Evolutionary conservation across 1,140 invertebrate genomes (phyloP).

Genomic region (Drosophila fuyamai): DNA sequence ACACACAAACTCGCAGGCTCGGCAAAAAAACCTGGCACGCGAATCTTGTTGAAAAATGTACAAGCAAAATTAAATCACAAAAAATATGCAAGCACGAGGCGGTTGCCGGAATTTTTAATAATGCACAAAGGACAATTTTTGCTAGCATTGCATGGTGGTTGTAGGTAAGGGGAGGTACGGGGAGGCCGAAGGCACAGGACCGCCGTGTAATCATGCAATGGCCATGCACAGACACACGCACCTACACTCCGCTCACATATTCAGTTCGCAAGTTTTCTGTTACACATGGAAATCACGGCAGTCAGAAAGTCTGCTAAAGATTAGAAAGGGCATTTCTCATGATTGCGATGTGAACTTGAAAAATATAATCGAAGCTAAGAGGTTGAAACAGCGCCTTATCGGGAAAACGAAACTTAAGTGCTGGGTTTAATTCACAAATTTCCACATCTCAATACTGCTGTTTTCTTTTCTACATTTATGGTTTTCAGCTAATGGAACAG

Average conservation of each 20-base stretch:
- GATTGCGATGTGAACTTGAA: slow-evolving; percentile 33
- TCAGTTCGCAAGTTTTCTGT: slow-evolving; percentile 7
- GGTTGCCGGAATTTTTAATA: slow-evolving; percentile 65
- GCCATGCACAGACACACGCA: slow-evolving; percentile 29
- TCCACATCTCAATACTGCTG: neutral
- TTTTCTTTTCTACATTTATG: neutral
- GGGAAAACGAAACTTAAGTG: slow-evolving; percentile 10
- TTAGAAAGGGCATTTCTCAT: slow-evolving; percentile 31
- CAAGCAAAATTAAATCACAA: slow-evolving; percentile 57
- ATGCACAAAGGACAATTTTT: slow-evolving; percentile 64
- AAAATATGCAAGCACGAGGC: slow-evolving; percentile 51
- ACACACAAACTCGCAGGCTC: slow-evolving; percentile 11
- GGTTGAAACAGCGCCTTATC: slow-evolving; percentile 7
- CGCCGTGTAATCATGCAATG: slow-evolving; percentile 51
- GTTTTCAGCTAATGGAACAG: neutral
- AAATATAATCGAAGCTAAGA: slow-evolving; percentile 14
- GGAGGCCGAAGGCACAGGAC: slow-evolving; percentile 11
- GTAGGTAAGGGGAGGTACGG: neutral
- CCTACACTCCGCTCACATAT: slow-evolving; percentile 9
- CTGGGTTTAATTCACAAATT: slow-evolving; percentile 2
- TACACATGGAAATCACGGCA: slow-evolving; percentile 34
- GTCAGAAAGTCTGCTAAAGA: slow-evolving; percentile 44
- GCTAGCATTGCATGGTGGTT: slow-evolving; percentile 10
- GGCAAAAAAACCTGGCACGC: slow-evolving; percentile 20
- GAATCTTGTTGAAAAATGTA: slow-evolving; percentile 35